These are phyloP conservation scores for Nephila pilipes DNA, from an alignment of 1,140 invertebrate genomes.

Conservation along the genomic window DNA sequence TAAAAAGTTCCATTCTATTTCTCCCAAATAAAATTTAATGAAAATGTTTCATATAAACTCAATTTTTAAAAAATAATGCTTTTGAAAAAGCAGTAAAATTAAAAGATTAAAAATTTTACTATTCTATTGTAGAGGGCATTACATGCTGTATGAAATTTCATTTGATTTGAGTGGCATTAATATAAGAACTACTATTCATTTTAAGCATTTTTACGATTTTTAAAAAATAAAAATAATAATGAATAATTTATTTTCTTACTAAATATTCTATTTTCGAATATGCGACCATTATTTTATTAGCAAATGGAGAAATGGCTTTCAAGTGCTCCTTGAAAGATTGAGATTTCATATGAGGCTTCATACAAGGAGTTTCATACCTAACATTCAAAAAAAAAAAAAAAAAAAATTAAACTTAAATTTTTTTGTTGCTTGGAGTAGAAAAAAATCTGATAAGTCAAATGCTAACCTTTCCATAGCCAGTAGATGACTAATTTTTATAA, in stretches of 20 bases:
- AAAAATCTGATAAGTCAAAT: background rate
- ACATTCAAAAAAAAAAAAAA: background rate
- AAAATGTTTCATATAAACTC: too few species aligned
- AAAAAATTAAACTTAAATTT: background rate
- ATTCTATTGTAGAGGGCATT: too few species aligned
- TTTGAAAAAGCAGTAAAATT: too few species aligned
- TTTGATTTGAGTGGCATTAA: too few species aligned
- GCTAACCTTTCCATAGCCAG: conserved; percentile 61
- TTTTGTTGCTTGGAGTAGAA: background rate
- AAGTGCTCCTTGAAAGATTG: conserved; percentile 60
- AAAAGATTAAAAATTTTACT: too few species aligned
- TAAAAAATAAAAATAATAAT: background rate
- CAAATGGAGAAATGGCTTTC: conserved; percentile 35
- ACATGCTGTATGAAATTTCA: too few species aligned
- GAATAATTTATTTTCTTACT: conserved; percentile 62
- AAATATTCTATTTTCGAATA: conserved; percentile 41
- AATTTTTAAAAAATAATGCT: too few species aligned
- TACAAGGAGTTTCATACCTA: background rate
- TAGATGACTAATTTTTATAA: conserved; percentile 62
- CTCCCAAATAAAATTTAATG: too few species aligned
- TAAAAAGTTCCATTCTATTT: too few species aligned
- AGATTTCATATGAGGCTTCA: background rate
- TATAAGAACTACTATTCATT: too few species aligned
- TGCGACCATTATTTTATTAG: conserved; percentile 47
- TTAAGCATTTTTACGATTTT: too few species aligned